Conservation (phyloP, 2,113 vertebrate species). For the Caretta caretta region DNA sequence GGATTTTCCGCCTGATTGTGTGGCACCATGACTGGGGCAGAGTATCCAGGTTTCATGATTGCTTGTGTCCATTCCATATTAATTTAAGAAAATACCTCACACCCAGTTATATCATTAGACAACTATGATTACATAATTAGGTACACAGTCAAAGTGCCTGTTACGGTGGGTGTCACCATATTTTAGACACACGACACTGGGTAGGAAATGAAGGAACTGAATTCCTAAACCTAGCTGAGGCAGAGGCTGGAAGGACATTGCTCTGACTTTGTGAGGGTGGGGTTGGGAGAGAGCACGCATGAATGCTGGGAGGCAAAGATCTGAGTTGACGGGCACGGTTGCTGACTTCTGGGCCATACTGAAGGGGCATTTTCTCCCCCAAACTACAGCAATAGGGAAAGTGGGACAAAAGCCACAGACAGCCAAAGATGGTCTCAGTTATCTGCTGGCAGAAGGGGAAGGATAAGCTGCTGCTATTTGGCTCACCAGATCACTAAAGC, state of each 20-base stretch:
- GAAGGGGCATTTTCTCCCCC: neutral
- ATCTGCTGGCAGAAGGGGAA: neutral
- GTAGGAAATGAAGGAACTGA: neutral
- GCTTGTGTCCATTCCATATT: neutral
- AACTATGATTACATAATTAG: fast-evolving
- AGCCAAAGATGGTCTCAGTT: neutral
- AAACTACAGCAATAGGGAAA: neutral
- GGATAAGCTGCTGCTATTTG: neutral
- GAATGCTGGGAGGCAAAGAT: neutral
- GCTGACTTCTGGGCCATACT: neutral
- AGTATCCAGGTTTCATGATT: neutral
- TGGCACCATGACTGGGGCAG: neutral
- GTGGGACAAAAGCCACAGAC: neutral
- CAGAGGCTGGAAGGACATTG: neutral
- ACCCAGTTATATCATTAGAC: neutral
- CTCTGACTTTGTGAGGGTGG: neutral
- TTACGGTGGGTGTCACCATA: neutral
- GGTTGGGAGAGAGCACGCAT: no score
- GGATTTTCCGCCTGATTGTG: neutral
- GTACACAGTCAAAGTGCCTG: neutral
- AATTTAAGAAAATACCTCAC: neutral
- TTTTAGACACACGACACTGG: neutral
- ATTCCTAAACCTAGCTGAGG: neutral
- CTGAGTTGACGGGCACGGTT: neutral
- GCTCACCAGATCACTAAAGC: fast-evolving